phyloP scores from a whole-genome alignment of 2,888 invertebrate genomes.

The Drosophila nigricruria region DNA sequence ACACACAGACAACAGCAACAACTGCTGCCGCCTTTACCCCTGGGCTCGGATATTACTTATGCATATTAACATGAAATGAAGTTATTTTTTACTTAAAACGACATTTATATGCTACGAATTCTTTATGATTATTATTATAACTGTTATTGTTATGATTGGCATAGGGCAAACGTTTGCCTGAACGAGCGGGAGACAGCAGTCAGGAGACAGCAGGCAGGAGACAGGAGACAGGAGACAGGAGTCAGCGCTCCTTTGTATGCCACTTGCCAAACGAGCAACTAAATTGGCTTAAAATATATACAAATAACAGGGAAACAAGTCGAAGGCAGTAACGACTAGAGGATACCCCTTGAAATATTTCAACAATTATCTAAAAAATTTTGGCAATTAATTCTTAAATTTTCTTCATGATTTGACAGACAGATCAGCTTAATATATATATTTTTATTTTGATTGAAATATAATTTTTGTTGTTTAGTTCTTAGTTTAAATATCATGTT shows the following conservation, averaged over 20 bases:
- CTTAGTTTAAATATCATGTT: too few relatives aligned
- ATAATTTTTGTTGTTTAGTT: too few relatives aligned
- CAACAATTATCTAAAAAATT: too few relatives aligned
- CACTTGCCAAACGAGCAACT: not conserved
- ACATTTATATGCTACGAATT: slow-evolving; percentile 72
- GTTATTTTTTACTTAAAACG: slow-evolving; percentile 79
- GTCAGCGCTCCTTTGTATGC: not conserved
- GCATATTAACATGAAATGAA: slow-evolving; percentile 69
- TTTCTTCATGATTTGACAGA: too few relatives aligned
- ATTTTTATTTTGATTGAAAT: too few relatives aligned
- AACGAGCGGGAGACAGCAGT: not conserved
- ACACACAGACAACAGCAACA: not conserved
- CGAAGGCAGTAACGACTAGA: not conserved
- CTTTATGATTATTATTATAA: slow-evolving; percentile 41
- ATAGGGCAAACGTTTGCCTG: slow-evolving; percentile 23
- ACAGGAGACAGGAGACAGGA: too few relatives aligned
- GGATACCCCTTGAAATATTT: not conserved
- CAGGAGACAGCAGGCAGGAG: not conserved
- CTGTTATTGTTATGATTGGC: slow-evolving; percentile 34
- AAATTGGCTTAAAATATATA: slow-evolving; percentile 27
- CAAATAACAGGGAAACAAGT: not conserved
- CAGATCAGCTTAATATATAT: too few relatives aligned
- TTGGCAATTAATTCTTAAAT: too few relatives aligned
- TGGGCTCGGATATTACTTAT: slow-evolving; percentile 32
- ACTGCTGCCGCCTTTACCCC: slow-evolving; percentile 4